phyloP scores from a whole-genome alignment of 2,113 vertebrate genomes.

The Pelecanoides urinatrix region DNA sequence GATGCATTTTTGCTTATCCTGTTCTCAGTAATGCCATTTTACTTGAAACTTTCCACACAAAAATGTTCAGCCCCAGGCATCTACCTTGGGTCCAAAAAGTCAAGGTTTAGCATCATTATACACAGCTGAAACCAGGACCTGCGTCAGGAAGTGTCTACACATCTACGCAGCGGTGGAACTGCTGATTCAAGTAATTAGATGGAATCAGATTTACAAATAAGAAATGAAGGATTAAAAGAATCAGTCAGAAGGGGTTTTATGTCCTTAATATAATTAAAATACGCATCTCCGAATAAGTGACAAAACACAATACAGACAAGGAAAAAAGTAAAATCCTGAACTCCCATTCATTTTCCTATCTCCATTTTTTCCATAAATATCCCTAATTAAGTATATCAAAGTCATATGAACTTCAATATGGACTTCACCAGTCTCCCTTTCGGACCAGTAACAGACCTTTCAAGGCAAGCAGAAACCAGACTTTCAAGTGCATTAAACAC shows the following conservation, averaged over 20 bases:
- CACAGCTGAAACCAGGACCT: background rate
- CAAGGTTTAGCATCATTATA: background rate
- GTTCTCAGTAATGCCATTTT: background rate
- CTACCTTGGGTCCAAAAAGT: background rate
- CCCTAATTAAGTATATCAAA: background rate
- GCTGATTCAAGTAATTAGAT: background rate
- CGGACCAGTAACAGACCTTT: background rate
- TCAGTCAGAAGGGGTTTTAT: background rate
- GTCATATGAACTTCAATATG: background rate
- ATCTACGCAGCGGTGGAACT: fast-evolving
- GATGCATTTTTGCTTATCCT: background rate
- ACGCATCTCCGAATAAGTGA: background rate
- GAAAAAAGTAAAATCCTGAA: background rate
- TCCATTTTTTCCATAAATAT: background rate
- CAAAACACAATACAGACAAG: background rate
- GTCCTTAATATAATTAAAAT: background rate
- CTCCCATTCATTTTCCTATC: background rate
- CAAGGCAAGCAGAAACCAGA: background rate
- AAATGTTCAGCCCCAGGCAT: background rate
- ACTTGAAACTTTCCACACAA: background rate
- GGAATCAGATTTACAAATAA: background rate
- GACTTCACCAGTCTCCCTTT: background rate
- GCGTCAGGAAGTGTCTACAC: background rate
- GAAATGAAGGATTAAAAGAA: background rate
- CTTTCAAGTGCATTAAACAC: background rate